These are phyloP conservation scores for Tamandua tetradactyla DNA, from an alignment of 2,797 vertebrate genomes.

Conservation along the genomic window DNA sequence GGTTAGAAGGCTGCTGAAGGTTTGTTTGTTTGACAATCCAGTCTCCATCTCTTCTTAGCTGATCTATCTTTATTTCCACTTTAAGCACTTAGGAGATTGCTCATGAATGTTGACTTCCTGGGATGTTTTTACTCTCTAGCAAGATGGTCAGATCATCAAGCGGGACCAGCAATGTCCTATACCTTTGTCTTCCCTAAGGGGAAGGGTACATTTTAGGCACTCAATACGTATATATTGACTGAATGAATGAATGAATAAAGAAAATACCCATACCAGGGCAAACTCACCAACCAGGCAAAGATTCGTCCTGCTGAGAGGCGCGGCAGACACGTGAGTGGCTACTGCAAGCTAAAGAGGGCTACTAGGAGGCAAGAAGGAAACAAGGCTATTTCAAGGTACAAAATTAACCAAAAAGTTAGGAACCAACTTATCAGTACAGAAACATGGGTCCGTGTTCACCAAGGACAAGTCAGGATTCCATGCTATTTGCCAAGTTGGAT, in stretches of 20 bases:
- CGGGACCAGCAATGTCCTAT: neutral
- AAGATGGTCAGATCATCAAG: neutral
- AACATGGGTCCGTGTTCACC: neutral
- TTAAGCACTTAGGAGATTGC: neutral
- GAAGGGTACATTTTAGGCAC: neutral
- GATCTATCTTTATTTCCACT: too few relatives aligned
- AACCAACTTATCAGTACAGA: neutral
- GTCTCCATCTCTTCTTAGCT: neutral
- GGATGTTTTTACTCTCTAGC: neutral
- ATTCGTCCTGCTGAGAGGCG: conserved; percentile 30
- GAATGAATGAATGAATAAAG: conserved; percentile 51
- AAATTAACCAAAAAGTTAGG: neutral
- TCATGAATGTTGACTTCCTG: neutral
- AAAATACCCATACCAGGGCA: conserved; percentile 58
- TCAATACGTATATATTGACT: neutral
- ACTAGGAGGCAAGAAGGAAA: neutral
- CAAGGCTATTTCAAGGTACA: neutral
- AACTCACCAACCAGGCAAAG: conserved; percentile 63
- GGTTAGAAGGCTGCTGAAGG: neutral
- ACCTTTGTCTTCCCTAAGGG: neutral
- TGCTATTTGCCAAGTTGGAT: conserved; percentile 53
- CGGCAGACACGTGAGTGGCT: neutral
- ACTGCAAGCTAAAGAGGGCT: conserved; percentile 14
- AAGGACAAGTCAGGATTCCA: neutral
- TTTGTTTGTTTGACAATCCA: neutral